A percentile compares a stretch with the other conserved stretches of the same genome.
Conservation (phyloP, 2,797 vertebrate genomes). For the Bovichtus diacanthus region DNA sequence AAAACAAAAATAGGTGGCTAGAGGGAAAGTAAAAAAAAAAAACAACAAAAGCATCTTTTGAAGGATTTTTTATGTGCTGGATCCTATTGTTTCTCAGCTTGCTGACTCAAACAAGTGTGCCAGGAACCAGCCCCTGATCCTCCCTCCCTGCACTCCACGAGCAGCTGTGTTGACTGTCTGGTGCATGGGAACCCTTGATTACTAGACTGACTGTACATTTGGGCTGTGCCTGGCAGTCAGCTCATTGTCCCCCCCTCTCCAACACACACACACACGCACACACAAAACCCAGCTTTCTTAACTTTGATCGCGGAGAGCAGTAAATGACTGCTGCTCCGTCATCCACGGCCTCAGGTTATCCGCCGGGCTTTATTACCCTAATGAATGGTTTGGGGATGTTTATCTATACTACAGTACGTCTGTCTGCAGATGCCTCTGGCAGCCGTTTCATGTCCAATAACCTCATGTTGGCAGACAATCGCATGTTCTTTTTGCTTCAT, state of each 20-base stretch:
- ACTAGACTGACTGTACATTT: constrained; percentile 60
- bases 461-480: constrained; percentile 44
- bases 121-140: constrained; percentile 32
- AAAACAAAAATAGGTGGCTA: neutral
- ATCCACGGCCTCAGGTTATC: constrained; percentile 62
- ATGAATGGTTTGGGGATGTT: constrained; percentile 70
- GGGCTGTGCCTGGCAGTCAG: constrained; percentile 47
- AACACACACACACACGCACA: constrained; percentile 20
- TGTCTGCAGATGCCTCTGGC: constrained; percentile 51
- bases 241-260: constrained; percentile 31
- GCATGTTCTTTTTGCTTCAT: constrained; percentile 53
- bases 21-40: neutral
- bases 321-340: constrained; percentile 57
- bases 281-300: constrained; percentile 20
- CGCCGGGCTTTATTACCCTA: constrained; percentile 69
- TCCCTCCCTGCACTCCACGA: constrained; percentile 22
- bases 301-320: constrained; percentile 71
- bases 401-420: constrained; percentile 52
- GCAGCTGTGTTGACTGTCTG: constrained; percentile 78
- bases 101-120: constrained; percentile 28
- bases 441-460: constrained; percentile 55
- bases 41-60: neutral
- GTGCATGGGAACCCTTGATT: constrained; percentile 69
- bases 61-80: constrained; percentile 28
- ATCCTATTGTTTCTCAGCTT: constrained; percentile 7